Evolutionary conservation across 53 echinoderm and acorn worm species (phyloP).

Genomic region (Holothuria leucospilota): DNA sequence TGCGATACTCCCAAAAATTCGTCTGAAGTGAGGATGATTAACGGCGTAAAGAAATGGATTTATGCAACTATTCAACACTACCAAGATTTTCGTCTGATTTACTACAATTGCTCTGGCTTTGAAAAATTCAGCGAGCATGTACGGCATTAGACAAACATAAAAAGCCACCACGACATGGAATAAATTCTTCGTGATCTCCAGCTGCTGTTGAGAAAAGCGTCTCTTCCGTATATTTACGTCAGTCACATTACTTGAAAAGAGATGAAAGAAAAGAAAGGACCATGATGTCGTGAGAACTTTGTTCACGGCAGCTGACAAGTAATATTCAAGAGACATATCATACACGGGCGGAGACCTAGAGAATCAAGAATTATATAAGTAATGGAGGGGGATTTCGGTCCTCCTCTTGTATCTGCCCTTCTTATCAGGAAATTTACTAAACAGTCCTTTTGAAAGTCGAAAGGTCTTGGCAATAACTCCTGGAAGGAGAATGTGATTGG

Average conservation of each 20-base stretch:
- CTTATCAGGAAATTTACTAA: no score
- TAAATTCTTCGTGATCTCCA: constrained; percentile 13
- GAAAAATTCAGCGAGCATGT: constrained; percentile 34
- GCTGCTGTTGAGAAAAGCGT: no score
- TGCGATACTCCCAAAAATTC: background rate
- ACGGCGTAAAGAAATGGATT: constrained; percentile 29
- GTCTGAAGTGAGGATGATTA: constrained; percentile 24
- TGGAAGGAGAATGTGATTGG: background rate
- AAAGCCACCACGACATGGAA: constrained; percentile 23
- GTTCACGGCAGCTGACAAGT: no score
- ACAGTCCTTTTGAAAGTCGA: no score
- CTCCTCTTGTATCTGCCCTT: background rate
- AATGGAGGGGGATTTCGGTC: background rate
- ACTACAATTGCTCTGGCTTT: constrained; percentile 5
- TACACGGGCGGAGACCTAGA: no score
- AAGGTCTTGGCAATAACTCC: background rate
- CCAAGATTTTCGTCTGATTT: constrained; percentile 16
- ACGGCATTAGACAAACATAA: background rate
- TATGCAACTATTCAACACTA: constrained; percentile 18
- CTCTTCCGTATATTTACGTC: no score
- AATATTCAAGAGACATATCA: no score
- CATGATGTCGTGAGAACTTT: no score
- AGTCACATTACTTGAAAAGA: no score
- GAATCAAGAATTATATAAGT: background rate
- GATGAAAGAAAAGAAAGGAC: no score